phyloP scores from a whole-genome alignment of 2,797 vertebrate species.

The Parauchenoglanis punctatus region DNA sequence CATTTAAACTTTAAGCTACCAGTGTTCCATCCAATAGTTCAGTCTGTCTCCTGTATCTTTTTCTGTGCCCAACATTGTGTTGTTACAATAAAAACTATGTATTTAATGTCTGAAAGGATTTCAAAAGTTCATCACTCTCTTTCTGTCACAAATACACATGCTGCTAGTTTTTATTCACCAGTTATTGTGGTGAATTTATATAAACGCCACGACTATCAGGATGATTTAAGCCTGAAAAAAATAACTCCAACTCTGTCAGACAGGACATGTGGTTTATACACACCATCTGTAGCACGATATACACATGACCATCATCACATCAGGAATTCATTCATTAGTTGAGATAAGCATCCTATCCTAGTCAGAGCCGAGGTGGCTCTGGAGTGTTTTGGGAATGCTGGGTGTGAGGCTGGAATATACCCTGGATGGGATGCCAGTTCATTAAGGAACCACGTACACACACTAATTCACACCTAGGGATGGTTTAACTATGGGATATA shows the following conservation, averaged over 20 bases:
- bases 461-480: background rate
- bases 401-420: background rate
- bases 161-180: background rate
- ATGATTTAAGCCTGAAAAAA: background rate
- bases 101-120: background rate
- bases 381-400: background rate
- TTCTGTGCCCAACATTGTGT: background rate
- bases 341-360: background rate
- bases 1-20: background rate
- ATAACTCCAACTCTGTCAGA: background rate
- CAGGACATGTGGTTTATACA: background rate
- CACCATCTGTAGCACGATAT: background rate
- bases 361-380: background rate
- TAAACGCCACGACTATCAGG: background rate
- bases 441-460: background rate
- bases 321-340: background rate
- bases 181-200: background rate
- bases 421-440: background rate
- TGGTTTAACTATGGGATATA: background rate
- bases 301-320: background rate
- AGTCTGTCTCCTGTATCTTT: background rate
- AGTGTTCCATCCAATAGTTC: background rate
- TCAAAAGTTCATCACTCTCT: background rate
- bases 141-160: background rate
- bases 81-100: background rate